Evolutionary conservation across 2,113 vertebrate genomes (phyloP).

Genomic region (Rhinogobius similis): DNA sequence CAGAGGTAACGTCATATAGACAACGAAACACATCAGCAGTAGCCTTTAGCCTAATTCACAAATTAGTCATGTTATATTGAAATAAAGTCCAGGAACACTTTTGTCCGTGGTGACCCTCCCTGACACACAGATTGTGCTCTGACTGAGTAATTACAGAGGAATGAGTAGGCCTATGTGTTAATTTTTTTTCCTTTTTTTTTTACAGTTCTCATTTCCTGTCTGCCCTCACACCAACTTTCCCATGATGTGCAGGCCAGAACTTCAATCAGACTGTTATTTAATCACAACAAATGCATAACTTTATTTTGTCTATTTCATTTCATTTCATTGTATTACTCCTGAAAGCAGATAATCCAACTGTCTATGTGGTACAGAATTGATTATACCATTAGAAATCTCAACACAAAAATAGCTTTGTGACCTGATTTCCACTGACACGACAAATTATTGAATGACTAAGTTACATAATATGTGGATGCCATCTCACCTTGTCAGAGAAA

Average conservation of each 20-base stretch:
- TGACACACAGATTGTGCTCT: slow-evolving; percentile 2
- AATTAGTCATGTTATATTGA: too few relatives aligned
- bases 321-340: background rate
- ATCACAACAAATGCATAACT: background rate
- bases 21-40: background rate
- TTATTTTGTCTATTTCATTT: background rate
- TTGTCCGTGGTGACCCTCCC: background rate
- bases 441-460: slow-evolving; percentile 52
- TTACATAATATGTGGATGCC: slow-evolving; percentile 50
- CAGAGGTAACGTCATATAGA: background rate
- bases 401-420: slow-evolving; percentile 24
- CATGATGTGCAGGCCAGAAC: background rate
- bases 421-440: slow-evolving; percentile 34
- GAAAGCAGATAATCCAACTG: background rate
- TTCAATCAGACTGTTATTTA: background rate
- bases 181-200: too few relatives aligned
- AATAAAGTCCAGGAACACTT: background rate
- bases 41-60: too few relatives aligned
- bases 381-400: background rate
- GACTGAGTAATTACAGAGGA: background rate
- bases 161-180: too few relatives aligned
- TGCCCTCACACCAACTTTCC: background rate
- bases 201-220: background rate
- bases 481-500: slow-evolving; percentile 52
- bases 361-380: background rate